Percentiles rank a stretch among this genome's conserved stretches.
phyloP scores from a whole-genome alignment of 2,113 vertebrate species.

The Tretioscincus oriximinensis region DNA sequence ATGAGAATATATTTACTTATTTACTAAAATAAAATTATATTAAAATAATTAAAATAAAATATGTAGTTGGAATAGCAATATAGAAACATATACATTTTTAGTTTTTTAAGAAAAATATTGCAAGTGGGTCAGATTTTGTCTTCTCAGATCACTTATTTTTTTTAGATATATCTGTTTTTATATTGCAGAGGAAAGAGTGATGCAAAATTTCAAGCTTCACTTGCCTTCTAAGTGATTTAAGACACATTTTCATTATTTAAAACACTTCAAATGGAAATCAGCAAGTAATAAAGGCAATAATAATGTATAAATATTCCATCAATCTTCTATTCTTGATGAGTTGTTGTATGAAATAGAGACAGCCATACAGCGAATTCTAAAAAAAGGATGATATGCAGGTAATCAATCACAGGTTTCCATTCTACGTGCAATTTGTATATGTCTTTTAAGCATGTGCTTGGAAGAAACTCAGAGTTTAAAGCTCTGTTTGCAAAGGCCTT shows the following conservation, averaged over 20 bases:
- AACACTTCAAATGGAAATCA: background rate
- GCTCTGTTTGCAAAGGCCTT: no score
- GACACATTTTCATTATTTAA: background rate
- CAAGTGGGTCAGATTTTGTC: no score
- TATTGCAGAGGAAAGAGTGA: background rate
- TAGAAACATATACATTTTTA: no score
- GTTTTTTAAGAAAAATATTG: no score
- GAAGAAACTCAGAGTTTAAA: no score
- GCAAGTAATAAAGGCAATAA: background rate
- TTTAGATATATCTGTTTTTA: no score
- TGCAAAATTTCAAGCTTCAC: background rate
- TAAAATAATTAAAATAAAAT: no score
- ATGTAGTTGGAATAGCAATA: no score
- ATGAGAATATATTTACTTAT: no score
- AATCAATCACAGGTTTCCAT: background rate
- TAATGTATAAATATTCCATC: background rate
- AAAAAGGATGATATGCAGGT: background rate
- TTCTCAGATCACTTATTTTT: no score
- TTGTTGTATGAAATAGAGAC: background rate
- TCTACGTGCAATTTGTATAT: background rate
- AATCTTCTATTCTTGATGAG: background rate
- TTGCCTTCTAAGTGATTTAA: conserved; percentile 4
- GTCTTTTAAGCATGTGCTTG: background rate
- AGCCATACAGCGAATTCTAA: background rate
- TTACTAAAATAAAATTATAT: no score